Conservation (phyloP, 2,113 vertebrate species). For the Lontra canadensis region DNA sequence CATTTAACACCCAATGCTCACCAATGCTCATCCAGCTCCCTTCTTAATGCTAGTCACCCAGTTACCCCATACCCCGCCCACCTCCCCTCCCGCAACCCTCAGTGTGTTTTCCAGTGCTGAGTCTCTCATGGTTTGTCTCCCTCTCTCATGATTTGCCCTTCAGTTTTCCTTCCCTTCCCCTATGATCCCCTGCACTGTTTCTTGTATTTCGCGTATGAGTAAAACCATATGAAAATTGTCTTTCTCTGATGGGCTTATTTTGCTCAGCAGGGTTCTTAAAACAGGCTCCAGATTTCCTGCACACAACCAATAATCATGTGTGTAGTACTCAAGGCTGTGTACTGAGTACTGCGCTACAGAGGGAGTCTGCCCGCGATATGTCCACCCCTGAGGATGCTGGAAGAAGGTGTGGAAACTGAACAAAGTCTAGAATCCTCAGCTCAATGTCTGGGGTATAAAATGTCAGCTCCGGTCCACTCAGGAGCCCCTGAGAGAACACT, state of each 20-base stretch:
- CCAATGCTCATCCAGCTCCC: background rate
- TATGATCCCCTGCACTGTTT: background rate
- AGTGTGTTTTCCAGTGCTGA: background rate
- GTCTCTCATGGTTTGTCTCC: background rate
- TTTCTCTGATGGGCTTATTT: background rate
- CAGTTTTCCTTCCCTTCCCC: background rate
- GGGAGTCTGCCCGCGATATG: background rate
- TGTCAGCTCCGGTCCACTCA: constrained; percentile 43
- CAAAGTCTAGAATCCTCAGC: constrained; percentile 33
- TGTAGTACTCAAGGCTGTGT: no score
- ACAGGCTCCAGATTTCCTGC: background rate
- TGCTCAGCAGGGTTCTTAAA: background rate
- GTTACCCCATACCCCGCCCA: background rate
- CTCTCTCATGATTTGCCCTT: background rate
- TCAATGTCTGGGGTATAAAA: constrained; percentile 54
- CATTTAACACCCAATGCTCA: background rate
- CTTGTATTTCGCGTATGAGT: background rate
- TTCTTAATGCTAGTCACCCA: background rate
- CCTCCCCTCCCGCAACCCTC: background rate
- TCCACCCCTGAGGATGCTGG: background rate
- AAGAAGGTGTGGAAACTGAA: background rate
- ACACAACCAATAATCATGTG: background rate
- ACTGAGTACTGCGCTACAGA: background rate
- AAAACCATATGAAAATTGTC: background rate
- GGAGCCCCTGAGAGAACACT: background rate